phyloP scores from a whole-genome alignment of 2,113 vertebrate species.

The Amia ocellicauda region DNA sequence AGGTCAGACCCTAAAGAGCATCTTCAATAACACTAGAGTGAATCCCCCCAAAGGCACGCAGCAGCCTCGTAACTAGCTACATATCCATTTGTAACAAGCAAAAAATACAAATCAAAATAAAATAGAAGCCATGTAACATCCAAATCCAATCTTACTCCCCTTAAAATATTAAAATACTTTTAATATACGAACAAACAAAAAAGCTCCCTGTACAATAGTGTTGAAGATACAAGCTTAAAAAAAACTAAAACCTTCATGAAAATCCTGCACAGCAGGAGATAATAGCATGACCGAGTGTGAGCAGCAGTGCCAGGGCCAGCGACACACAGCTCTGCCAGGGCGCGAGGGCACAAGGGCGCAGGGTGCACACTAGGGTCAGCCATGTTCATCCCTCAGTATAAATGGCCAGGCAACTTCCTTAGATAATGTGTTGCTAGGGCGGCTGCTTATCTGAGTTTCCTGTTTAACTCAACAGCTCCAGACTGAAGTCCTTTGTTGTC shows the following conservation, averaged over 20 bases:
- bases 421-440: conserved; percentile 39
- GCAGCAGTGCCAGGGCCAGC: conserved; percentile 23
- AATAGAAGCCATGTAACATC: too few species aligned
- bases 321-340: neutral
- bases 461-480: conserved; percentile 34
- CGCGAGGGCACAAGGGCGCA: too few species aligned
- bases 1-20: too few species aligned
- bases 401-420: conserved; percentile 11
- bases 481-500: too few species aligned
- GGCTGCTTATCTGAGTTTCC: conserved; percentile 44
- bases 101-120: too few species aligned
- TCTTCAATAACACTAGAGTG: too few species aligned
- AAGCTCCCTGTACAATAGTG: conserved; percentile 28
- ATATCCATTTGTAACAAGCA: too few species aligned
- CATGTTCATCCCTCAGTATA: neutral
- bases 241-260: conserved; percentile 25
- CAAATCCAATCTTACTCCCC: too few species aligned
- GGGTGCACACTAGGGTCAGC: too few species aligned
- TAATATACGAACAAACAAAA: conserved; percentile 14
- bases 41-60: too few species aligned
- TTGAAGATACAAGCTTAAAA: conserved; percentile 25
- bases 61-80: too few species aligned
- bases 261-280: conserved; percentile 73
- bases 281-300: conserved; percentile 37
- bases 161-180: conserved; percentile 8